These are phyloP conservation scores for Spinus olivaceus DNA, from an alignment of 2,797 vertebrate species.

Conservation along the genomic window DNA sequence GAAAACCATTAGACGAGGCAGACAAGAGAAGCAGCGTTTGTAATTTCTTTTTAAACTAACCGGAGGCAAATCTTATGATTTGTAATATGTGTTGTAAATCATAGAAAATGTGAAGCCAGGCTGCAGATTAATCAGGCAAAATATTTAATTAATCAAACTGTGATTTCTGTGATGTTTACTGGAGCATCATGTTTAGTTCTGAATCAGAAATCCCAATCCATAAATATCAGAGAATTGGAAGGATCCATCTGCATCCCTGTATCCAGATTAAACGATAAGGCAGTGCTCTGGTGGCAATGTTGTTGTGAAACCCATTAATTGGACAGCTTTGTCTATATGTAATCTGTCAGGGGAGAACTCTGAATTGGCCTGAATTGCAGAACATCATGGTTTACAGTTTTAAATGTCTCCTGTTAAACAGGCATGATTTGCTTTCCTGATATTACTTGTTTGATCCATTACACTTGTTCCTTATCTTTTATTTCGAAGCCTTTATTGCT, in stretches of 20 bases:
- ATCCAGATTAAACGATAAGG: background rate
- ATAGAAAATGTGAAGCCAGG: constrained; percentile 10
- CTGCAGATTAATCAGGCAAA: background rate
- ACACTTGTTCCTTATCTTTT: background rate
- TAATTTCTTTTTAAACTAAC: constrained; percentile 44
- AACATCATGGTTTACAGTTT: background rate
- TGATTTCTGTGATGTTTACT: background rate
- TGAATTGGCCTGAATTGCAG: background rate
- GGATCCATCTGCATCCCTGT: background rate
- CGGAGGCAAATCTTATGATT: constrained; percentile 1
- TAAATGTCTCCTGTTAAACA: background rate
- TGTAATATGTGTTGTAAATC: background rate
- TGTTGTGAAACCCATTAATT: background rate
- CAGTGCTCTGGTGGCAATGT: background rate
- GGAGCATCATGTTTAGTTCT: background rate
- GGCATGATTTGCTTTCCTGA: background rate
- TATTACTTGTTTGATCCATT: background rate
- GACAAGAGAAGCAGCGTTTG: constrained; percentile 12
- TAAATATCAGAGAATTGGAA: background rate
- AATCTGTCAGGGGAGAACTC: background rate
- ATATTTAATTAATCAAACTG: background rate
- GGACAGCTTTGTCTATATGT: background rate
- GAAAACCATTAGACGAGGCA: constrained; percentile 49
- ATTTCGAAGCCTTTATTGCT: background rate
- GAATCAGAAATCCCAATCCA: background rate